These are phyloP conservation scores for Macrobrachium rosenbergii DNA, from an alignment of 1,140 invertebrate genomes.

Conservation along the genomic window DNA sequence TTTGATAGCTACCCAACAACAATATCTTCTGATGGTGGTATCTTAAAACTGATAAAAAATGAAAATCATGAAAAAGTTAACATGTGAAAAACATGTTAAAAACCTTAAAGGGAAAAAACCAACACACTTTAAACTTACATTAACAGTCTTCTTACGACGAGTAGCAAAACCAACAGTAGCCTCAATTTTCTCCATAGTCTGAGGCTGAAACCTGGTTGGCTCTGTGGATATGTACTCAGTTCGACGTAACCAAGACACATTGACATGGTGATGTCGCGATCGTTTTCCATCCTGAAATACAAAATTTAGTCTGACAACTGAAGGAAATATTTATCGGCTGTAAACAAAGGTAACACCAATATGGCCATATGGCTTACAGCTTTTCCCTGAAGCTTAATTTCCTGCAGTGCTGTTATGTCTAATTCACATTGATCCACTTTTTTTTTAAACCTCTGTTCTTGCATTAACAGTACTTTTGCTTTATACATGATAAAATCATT, in stretches of 20 bases:
- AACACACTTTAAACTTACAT: conserved; percentile 29
- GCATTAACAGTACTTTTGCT: too few relatives aligned
- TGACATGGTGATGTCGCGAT: conserved; percentile 88
- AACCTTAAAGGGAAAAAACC: not conserved
- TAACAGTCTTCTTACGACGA: conserved; percentile 43
- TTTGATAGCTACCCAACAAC: too few relatives aligned
- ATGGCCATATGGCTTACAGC: too few relatives aligned
- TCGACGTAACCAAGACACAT: conserved; percentile 95
- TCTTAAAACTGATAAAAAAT: too few relatives aligned
- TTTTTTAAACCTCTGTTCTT: too few relatives aligned
- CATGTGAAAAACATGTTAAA: too few relatives aligned
- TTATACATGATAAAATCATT: too few relatives aligned
- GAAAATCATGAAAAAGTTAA: conserved; percentile 32
- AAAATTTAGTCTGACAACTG: not conserved
- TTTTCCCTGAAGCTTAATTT: too few relatives aligned
- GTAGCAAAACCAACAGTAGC: conserved; percentile 87
- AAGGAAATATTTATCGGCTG: not conserved
- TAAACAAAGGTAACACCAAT: too few relatives aligned
- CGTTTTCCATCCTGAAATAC: conserved; percentile 66
- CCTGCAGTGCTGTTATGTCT: too few relatives aligned
- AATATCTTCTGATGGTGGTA: not conserved
- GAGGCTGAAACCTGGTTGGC: conserved; percentile 95
- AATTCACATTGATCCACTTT: too few relatives aligned
- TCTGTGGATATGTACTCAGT: conserved; percentile 99
- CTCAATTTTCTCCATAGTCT: conserved; percentile 96